These are phyloP conservation scores for Enteromius thamalakanensis DNA, from an alignment of 2,797 vertebrate genomes.

Conservation along the genomic window DNA sequence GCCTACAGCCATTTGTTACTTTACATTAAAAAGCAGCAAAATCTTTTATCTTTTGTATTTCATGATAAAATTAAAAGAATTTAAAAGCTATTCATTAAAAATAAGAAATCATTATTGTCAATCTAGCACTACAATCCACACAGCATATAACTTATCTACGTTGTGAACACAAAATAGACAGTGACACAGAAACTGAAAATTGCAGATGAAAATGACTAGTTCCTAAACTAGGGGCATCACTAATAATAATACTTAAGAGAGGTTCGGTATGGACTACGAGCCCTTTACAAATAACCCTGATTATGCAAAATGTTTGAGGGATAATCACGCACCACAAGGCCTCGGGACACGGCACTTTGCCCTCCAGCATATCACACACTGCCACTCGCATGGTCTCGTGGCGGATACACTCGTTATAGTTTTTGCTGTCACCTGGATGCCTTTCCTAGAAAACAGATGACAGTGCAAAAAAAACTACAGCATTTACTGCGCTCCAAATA, in stretches of 20 bases:
- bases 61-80: background rate
- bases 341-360: conserved; percentile 92
- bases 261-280: background rate
- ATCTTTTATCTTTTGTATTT: background rate
- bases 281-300: background rate
- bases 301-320: background rate
- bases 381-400: conserved; percentile 97
- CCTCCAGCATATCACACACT: conserved; percentile 98
- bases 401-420: conserved; percentile 97
- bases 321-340: conserved; percentile 83
- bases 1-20: too few relatives aligned
- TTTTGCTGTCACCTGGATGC: conserved; percentile 97
- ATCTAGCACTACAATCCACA: too few relatives aligned
- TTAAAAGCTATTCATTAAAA: too few relatives aligned
- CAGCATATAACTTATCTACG: too few relatives aligned
- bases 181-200: background rate
- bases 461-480: background rate
- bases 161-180: background rate
- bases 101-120: too few relatives aligned
- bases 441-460: conserved; percentile 81
- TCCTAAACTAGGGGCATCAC: background rate
- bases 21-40: background rate
- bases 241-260: background rate
- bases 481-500: background rate
- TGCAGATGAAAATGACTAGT: background rate